Conservation (phyloP, 2,888 invertebrate genomes). For the Arctia plantaginis region DNA sequence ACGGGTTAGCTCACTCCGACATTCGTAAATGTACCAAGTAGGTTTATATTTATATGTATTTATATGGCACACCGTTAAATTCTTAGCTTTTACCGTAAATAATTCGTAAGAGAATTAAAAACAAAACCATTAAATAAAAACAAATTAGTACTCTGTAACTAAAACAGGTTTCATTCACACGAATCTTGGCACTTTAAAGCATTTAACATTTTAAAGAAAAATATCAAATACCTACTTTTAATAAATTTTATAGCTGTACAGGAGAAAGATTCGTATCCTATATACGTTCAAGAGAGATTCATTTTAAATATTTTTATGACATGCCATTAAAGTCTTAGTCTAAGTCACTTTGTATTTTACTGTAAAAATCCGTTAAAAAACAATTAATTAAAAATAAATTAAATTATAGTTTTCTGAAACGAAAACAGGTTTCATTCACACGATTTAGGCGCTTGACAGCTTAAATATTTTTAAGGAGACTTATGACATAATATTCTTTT, state of each 20-base stretch:
- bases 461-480: not conserved
- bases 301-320: not conserved
- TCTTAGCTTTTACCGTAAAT: not conserved
- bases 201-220: not conserved
- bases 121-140: not conserved
- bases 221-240: not conserved
- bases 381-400: not conserved
- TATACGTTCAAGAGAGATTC: not conserved
- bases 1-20: constrained; percentile 47
- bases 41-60: not conserved
- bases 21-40: constrained; percentile 36
- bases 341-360: not conserved
- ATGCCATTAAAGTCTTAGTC: too few species aligned
- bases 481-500: not conserved
- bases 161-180: constrained; percentile 3
- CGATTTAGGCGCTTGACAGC: not conserved
- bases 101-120: not conserved
- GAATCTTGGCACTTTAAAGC: not conserved
- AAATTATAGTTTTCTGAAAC: not conserved
- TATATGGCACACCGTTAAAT: not conserved
- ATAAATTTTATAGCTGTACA: constrained; percentile 1
- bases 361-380: not conserved
- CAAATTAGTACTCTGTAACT: not conserved
- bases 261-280: not conserved
- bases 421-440: not conserved